phyloP scores from a whole-genome alignment of 2,888 invertebrate species.

The Apoderus coryli region DNA sequence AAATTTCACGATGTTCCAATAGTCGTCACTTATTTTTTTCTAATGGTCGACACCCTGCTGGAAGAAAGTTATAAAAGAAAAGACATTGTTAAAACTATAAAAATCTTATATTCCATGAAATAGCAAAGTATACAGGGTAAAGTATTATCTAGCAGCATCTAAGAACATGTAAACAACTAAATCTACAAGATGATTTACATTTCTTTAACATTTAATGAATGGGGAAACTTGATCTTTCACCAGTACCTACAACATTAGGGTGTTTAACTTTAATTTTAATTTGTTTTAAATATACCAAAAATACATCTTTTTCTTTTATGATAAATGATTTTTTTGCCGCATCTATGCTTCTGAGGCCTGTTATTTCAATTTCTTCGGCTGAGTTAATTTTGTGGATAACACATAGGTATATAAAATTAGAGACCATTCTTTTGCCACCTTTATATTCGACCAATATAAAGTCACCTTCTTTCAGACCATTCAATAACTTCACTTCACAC shows the following conservation, averaged over 20 bases:
- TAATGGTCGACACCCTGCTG: constrained; percentile 1
- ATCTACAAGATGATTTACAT: not conserved
- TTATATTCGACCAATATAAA: constrained; percentile 1
- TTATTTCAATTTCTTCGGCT: constrained; percentile 1
- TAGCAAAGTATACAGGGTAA: constrained; percentile 1
- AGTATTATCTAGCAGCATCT: too few relatives aligned
- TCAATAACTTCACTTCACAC: not conserved
- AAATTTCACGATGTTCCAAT: not conserved
- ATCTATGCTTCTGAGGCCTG: not conserved
- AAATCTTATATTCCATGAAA: too few relatives aligned
- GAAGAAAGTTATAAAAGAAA: not conserved
- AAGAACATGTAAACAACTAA: too few relatives aligned
- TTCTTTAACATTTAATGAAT: constrained; percentile 1
- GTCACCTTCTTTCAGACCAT: not conserved
- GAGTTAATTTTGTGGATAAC: not conserved
- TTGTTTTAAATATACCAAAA: not conserved
- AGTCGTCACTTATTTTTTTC: not conserved
- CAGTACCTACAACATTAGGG: constrained; percentile 1
- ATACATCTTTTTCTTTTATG: not conserved
- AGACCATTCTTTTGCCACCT: too few relatives aligned
- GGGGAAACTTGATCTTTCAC: not conserved
- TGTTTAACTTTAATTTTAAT: not conserved
- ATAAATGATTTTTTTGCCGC: not conserved
- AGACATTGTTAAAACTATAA: too few relatives aligned
- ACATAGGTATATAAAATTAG: not conserved